These are phyloP conservation scores for Pocillopora grandis DNA, from an alignment of 92 coral and sea anemone species.

Conservation along the genomic window DNA sequence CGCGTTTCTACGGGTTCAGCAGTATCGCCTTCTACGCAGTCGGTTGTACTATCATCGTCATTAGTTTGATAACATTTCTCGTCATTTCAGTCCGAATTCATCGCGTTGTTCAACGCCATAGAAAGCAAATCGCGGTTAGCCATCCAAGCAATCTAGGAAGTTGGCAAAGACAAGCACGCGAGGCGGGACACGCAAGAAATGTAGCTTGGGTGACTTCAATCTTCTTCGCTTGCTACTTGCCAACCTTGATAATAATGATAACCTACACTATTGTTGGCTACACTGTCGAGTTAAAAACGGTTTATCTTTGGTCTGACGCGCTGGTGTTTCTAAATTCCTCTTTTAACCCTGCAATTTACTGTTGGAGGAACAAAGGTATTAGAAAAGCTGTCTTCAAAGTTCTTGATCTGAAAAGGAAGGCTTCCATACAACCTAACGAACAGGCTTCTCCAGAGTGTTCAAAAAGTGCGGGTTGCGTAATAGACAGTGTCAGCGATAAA, in stretches of 20 bases:
- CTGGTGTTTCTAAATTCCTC: conserved; percentile 70
- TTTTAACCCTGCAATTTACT: conserved; percentile 65
- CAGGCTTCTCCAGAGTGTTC: background rate
- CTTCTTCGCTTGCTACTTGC: conserved; percentile 48
- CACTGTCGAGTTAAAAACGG: conserved; percentile 47
- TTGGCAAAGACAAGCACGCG: conserved; percentile 15
- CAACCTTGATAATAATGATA: conserved; percentile 46
- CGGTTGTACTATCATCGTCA: conserved; percentile 36
- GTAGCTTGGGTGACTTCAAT: conserved; percentile 53
- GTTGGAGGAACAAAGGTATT: conserved; percentile 71
- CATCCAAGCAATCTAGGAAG: conserved; percentile 23
- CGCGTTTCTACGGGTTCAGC: conserved; percentile 49
- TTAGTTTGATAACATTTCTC: conserved; percentile 38
- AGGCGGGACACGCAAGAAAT: conserved; percentile 35
- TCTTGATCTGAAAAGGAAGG: background rate
- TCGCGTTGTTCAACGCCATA: conserved; percentile 61
- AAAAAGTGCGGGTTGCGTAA: too few relatives aligned
- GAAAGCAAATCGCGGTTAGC: conserved; percentile 26
- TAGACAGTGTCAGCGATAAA: too few relatives aligned
- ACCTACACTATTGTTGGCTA: conserved; percentile 51
- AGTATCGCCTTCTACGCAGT: conserved; percentile 37
- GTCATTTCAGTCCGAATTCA: conserved; percentile 47
- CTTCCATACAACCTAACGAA: conserved; percentile 1
- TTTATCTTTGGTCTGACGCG: conserved; percentile 65
- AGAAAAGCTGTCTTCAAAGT: conserved; percentile 53